These are phyloP conservation scores for Spodoptera exigua DNA, from an alignment of 2,888 invertebrate genomes.

Conservation along the genomic window DNA sequence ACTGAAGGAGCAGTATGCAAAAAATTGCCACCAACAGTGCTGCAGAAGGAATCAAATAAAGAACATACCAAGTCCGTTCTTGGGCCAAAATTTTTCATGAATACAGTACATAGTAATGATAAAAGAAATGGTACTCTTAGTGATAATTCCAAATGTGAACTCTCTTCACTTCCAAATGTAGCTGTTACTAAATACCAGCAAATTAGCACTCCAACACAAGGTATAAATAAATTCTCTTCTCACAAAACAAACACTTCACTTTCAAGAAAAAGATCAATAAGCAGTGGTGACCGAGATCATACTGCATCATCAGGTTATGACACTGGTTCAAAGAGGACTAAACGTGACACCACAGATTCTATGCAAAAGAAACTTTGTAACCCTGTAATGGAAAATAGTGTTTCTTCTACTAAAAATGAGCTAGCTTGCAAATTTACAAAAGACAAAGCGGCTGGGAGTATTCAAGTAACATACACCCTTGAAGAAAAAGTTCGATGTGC, in stretches of 20 bases:
- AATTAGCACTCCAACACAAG: conserved; percentile 65
- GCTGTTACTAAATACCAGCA: conserved; percentile 74
- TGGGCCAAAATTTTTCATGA: conserved; percentile 67
- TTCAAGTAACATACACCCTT: conserved; percentile 79
- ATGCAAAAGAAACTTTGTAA: conserved; percentile 67
- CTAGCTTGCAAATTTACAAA: conserved; percentile 78
- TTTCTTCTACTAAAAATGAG: conserved; percentile 83
- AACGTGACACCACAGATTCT: conserved; percentile 66
- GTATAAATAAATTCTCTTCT: conserved; percentile 60
- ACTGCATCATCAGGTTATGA: conserved; percentile 80
- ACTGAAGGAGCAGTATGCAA: conserved; percentile 87
- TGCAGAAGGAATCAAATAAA: conserved; percentile 79
- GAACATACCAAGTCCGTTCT: conserved; percentile 75
- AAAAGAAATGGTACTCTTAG: conserved; percentile 79
- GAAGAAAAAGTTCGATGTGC: conserved; percentile 82
- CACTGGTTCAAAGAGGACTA: conserved; percentile 74
- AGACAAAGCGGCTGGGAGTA: conserved; percentile 73
- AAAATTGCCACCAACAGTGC: conserved; percentile 85
- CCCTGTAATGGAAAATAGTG: conserved; percentile 85
- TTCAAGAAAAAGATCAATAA: conserved; percentile 73
- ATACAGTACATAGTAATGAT: conserved; percentile 64
- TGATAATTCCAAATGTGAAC: conserved; percentile 81
- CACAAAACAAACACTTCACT: conserved; percentile 67
- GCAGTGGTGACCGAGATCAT: conserved; percentile 77
- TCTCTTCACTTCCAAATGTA: conserved; percentile 70